A percentile compares a stretch with the other conserved stretches of the same genome.
These are phyloP conservation scores for Pteropus alecto DNA, from an alignment of 2,113 vertebrate species.

Conservation along the genomic window DNA sequence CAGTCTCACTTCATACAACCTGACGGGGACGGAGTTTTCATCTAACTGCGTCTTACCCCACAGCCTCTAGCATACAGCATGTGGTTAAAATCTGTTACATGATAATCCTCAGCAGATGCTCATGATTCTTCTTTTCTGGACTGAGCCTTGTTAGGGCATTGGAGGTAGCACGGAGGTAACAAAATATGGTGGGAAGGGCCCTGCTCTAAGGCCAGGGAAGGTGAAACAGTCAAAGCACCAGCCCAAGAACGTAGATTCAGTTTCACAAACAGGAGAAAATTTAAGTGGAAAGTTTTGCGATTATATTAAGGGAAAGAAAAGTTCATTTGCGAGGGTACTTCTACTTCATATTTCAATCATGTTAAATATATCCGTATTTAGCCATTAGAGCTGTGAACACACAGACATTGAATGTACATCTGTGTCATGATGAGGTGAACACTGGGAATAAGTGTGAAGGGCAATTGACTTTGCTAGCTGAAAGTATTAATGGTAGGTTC, in stretches of 20 bases:
- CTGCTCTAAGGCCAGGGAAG: not conserved
- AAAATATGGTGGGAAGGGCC: not conserved
- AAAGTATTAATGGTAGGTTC: not conserved
- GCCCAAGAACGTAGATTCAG: not conserved
- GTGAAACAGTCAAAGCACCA: not conserved
- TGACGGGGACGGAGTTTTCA: not conserved
- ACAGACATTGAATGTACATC: not conserved
- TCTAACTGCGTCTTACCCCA: not conserved
- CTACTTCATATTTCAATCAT: not conserved
- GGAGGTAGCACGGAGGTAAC: not conserved
- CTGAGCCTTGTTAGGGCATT: not conserved
- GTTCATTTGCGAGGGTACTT: not conserved
- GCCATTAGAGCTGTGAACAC: not conserved
- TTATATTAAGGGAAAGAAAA: not conserved
- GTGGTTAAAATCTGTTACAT: not conserved
- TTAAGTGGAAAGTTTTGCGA: not conserved
- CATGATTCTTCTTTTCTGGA: not conserved
- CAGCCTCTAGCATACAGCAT: not conserved
- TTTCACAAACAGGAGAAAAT: not conserved
- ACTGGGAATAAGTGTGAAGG: not conserved
- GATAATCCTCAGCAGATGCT: not conserved
- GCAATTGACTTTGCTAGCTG: not conserved
- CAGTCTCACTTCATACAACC: not conserved
- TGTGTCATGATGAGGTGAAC: not conserved
- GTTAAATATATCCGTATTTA: not conserved